Percentiles rank a stretch among this genome's conserved stretches.
Conservation (phyloP, 2,797 vertebrate species). For the Poeciliopsis turneri region DNA sequence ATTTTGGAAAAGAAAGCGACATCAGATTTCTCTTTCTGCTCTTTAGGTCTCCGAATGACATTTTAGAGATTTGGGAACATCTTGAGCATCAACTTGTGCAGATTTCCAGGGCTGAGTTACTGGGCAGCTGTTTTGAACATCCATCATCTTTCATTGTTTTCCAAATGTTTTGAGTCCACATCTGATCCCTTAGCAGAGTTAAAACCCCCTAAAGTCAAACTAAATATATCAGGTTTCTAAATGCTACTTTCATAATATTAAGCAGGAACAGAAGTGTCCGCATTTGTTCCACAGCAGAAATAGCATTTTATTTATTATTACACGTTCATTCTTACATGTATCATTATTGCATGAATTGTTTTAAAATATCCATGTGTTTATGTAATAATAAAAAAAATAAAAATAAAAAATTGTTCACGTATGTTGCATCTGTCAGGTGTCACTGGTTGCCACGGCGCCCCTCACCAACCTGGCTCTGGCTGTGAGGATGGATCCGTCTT, state of each 20-base stretch:
- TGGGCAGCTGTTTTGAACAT: background rate
- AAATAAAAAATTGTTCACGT: background rate
- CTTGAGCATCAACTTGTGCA: background rate
- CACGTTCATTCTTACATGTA: background rate
- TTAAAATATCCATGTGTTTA: background rate
- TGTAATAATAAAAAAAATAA: too few species aligned
- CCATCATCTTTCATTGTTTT: background rate
- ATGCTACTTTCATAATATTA: background rate
- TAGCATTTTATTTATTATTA: background rate
- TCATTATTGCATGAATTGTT: background rate
- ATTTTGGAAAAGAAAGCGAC: background rate
- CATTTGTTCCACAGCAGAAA: background rate
- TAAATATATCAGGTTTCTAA: background rate
- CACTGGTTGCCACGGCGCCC: slow-evolving; percentile 81
- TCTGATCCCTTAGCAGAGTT: background rate
- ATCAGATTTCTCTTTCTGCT: background rate
- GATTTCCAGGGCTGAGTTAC: background rate
- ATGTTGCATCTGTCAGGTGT: slow-evolving; percentile 65
- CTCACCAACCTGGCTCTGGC: slow-evolving; percentile 85
- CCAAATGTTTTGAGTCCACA: too few species aligned
- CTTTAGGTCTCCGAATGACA: background rate
- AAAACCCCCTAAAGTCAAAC: background rate
- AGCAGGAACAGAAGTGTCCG: background rate
- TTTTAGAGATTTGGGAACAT: background rate
- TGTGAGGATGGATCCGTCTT: slow-evolving; percentile 79